Evolutionary conservation across 1,140 invertebrate species (phyloP), one percentile per base, ranked within the genome.

Genomic region (Caerostris darwini): DNA sequence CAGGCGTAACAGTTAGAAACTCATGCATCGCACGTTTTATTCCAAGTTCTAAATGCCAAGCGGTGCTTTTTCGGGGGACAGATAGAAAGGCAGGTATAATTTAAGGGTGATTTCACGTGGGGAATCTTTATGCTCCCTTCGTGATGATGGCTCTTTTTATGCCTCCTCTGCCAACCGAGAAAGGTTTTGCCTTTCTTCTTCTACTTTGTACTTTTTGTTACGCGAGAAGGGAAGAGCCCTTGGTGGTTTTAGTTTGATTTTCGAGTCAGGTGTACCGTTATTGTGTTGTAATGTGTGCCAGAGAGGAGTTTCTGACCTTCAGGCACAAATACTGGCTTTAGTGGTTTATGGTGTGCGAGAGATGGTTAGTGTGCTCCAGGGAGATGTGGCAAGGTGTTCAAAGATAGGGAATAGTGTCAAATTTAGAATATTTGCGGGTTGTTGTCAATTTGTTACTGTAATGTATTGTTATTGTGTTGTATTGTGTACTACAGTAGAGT

Each of bases 1-100:
- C 7, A 50, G 34, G 71, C 71, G 5, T 77, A 77, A 77, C 71
- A 53, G 71, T 53, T 77, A 77, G n/a, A 67, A n/a, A 67, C 61
- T 77, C 71, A 77, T 77, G 71, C 71, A 34, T 3, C 10, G 34
- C 71, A 77, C 71, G 71, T 77, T 77, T 77, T 77, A 77, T 77
- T 77, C 19, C 53, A 50, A 53, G 19, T 77, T 77, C 71, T 77
- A 50, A 77, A 53, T 12, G 71, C 71, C n/a, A 71, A 14, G 8
- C 12, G 34, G 34, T 64, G 12, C 12, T 64, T 14, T 64, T 64
- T 64, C 17, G 4, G 50, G 71, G 12, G 71, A 77, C 71, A 53
- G 34, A 12, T 7, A 50, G 71, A 77, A 77, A 14, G 34, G 71
- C 12, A 50, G 71, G 71, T 77, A 77, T 77, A 77, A 77, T 77